phyloP scores from a whole-genome alignment of 1,140 invertebrate genomes.

The Glossosoma conforme region DNA sequence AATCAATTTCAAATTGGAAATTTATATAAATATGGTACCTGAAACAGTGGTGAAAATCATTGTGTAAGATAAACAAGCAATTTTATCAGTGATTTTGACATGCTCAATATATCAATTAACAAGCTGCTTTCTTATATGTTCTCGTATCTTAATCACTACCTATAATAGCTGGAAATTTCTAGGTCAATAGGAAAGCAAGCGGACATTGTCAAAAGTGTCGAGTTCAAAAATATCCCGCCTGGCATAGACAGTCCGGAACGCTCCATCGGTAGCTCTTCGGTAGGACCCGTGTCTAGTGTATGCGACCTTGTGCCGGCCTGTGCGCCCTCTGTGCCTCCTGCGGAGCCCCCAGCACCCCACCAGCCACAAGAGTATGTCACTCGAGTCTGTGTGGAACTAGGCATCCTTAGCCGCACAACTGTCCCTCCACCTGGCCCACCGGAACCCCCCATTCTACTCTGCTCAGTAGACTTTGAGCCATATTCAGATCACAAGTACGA shows the following conservation, averaged over 20 bases:
- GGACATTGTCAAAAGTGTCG: conserved; percentile 46
- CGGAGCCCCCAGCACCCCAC: conserved; percentile 26
- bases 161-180: too few species aligned
- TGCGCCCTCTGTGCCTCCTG: conserved; percentile 14
- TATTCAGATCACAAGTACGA: conserved; percentile 36
- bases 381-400: conserved; percentile 41
- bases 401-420: conserved; percentile 35
- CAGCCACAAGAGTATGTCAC: conserved; percentile 40
- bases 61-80: too few species aligned
- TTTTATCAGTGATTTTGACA: too few species aligned
- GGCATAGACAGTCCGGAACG: conserved; percentile 34
- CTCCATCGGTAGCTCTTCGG: conserved; percentile 33
- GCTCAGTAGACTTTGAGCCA: conserved; percentile 42
- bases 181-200: conserved; percentile 40
- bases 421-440: conserved; percentile 33
- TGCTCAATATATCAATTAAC: too few species aligned
- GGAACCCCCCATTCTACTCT: conserved; percentile 37
- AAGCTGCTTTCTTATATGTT: conserved; percentile 3
- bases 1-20: too few species aligned
- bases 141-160: conserved; percentile 5
- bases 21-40: too few species aligned
- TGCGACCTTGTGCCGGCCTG: conserved; percentile 44
- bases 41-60: too few species aligned
- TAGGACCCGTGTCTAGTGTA: conserved; percentile 36
- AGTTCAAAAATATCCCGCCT: conserved; percentile 38